Evolutionary conservation across 2,888 invertebrate species (phyloP), one percentile per base, ranked within the genome.

Genomic region (Cheilosia scutellata): DNA sequence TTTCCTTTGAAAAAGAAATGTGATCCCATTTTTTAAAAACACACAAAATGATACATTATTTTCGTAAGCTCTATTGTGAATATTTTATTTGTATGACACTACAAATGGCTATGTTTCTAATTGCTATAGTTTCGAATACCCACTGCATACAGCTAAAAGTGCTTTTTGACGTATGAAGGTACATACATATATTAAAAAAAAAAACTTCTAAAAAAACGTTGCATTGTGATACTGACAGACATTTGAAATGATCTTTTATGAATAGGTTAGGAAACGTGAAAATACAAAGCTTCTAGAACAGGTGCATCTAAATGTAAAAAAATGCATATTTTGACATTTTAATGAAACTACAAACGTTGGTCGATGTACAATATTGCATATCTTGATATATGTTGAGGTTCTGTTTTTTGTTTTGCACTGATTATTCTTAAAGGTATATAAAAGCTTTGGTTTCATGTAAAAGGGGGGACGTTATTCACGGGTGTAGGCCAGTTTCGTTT

Each of bases 321-420:
- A 33, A 6, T 0, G 29, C 11, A 55, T 37, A 75, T 29, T 9
- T 33, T 16, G 27, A 74, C 55, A 63, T 74, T 74, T 55, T 16
- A 47, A 53, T 53, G 42, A 74, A 74, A 65, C 44, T 47, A 74
- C 63, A 53, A 58, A 25, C 16, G 42, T 74, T 83, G 87, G 89
- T 88, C 88, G 88, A 88, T 89, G 88, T 88, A 88, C 88, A 88
- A 88, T 87, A 88, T 89, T 88, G 88, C 83, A 88, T 86, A 68
- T 76, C 66, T 53, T 68, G 57, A 57, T 78, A 66, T 72, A 57
- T 76, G 66, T 66, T 29, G 25, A 44, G 42, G 53, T 9, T 47
- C 44, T 11, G 4, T 37, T 37, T 66, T 47, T 58, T 58, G 25
- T 51, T 33, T 58, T n/a, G 47, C 20, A 13, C 33, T 51, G 40